Base-by-base conservation (phyloP, 2,113 vertebrate genomes). In the Axis porcinus region DNA sequence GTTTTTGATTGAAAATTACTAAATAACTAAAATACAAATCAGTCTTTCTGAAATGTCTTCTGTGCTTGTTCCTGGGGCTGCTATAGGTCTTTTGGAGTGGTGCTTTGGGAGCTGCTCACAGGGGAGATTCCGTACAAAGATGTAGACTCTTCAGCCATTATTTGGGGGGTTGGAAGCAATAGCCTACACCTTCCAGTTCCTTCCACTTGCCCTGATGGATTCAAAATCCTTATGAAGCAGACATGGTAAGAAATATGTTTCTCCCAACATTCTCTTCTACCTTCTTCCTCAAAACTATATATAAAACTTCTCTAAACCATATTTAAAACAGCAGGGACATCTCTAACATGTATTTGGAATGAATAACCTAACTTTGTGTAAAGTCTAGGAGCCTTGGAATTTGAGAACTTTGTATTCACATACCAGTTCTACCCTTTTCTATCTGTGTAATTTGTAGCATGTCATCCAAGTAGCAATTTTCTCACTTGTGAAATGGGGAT, bases 171-270 rank as follows among this genome's bases (percentile, higher is more conserved):
- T 27, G 99, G 99, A 93, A 99, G 99, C 97, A 99, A 99, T 97
- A 99, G 99, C 97, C 99, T 99, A 7, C 99, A 99, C 97, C 99
- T 99, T 94, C 99, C 99, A 0, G 99, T 99, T 91, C 99, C 99
- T 91, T 99, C 99, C 83, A 99, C 99, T 40, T 99, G 99, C 97
- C 99, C 99, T 0, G 99, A 99, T 58, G 99, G 99, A 95, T 99
- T 99, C 99, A 99, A 99, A 98, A 99, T 99, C 98, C 99, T 99
- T 96, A 99, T 99, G 99, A 99, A 99, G 97, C 99, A 99, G 98
- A 99, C 99, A 25, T 99, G 99, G 99, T 99, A 99, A 99, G 99
- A 96, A 43, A 62, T 67, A 62, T n/a, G 87, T 93, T 89, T 92
- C 74, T 78, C 6, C 17, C 25, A 25, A 11, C 33, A 81, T 60